A percentile compares a stretch with the other conserved stretches of the same genome.
These are phyloP conservation scores for Falco columbarius DNA, from an alignment of 2,797 vertebrate genomes.

Conservation along the genomic window DNA sequence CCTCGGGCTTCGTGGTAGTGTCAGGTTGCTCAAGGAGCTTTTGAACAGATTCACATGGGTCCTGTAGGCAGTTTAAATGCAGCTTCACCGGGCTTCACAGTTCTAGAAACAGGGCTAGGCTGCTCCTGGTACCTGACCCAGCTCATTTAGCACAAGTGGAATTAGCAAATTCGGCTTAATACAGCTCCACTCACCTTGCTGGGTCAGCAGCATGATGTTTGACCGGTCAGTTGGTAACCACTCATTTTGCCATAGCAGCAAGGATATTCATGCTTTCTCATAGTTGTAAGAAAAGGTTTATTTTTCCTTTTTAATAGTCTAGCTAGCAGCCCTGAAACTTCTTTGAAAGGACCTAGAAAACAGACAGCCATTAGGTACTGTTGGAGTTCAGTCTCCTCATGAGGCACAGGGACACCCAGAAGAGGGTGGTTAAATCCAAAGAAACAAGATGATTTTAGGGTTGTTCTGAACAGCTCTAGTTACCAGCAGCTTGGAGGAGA, in stretches of 20 bases:
- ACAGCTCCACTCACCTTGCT: background rate
- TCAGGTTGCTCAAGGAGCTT: background rate
- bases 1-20: fast-evolving
- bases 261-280: background rate
- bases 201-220: background rate
- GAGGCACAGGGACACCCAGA: background rate
- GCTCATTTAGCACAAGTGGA: background rate
- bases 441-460: background rate
- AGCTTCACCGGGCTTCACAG: background rate
- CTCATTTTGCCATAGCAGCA: background rate
- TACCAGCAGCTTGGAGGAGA: background rate
- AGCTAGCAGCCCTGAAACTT: background rate
- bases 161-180: background rate
- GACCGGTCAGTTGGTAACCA: background rate
- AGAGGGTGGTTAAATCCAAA: background rate
- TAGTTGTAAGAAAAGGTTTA: background rate
- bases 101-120: background rate
- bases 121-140: background rate
- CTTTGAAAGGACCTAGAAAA: background rate
- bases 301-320: background rate
- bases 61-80: background rate
- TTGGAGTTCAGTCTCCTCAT: background rate
- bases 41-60: background rate
- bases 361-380: background rate
- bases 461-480: background rate